These are phyloP conservation scores for Agrochola lychnidis DNA, from an alignment of 2,888 invertebrate genomes.

Conservation along the genomic window DNA sequence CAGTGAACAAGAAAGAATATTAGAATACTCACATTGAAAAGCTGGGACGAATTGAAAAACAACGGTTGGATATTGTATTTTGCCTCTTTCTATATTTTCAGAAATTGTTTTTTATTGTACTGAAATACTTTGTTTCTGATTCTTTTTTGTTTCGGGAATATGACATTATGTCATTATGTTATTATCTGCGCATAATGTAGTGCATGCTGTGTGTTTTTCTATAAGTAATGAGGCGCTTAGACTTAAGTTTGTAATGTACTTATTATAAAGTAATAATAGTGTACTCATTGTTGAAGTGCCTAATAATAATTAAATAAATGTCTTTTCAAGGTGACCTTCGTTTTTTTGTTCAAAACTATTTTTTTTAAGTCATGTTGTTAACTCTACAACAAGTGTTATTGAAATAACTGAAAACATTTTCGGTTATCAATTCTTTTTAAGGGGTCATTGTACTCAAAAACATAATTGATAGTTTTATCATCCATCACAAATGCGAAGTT, in stretches of 20 bases:
- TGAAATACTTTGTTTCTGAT: constrained; percentile 4
- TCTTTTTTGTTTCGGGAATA: not conserved
- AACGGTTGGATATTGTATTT: constrained; percentile 63
- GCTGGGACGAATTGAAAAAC: constrained; percentile 70
- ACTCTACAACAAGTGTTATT: not conserved
- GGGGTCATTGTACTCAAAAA: no score
- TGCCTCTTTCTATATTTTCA: constrained; percentile 30
- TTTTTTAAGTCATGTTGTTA: not conserved
- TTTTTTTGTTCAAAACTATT: not conserved
- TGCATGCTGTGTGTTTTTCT: no score
- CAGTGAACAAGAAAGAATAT: constrained; percentile 76
- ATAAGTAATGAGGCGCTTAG: no score
- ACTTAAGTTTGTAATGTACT: no score
- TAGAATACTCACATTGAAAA: constrained; percentile 75
- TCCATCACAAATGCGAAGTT: no score
- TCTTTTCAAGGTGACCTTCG: not conserved
- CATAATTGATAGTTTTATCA: no score
- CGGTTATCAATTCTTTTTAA: no score
- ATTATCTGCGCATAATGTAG: no score
- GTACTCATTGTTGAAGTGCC: no score
- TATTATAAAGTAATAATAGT: no score
- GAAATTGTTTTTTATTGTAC: constrained; percentile 37
- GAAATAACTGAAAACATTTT: not conserved
- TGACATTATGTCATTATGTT: not conserved
- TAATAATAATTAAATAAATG: no score